Base-by-base conservation (phyloP, 2,888 invertebrate species). In the Parasteatoda lunata region DNA sequence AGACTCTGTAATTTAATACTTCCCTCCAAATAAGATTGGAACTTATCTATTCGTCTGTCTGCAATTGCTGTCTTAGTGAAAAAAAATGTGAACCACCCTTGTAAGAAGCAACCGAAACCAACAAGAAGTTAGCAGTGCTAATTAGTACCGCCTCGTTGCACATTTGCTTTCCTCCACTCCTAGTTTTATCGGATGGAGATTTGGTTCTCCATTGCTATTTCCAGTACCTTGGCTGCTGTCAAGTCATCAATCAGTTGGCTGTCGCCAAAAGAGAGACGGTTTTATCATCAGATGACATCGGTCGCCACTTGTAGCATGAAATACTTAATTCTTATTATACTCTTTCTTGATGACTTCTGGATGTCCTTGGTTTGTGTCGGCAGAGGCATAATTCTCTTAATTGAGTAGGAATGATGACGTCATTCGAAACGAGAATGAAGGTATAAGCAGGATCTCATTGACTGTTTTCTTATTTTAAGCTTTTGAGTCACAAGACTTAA, bases 101-200 rank as follows among this genome's bases (percentile, higher is more conserved):
- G 51, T 66, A 70, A 82, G 82, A 82, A 82, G 82, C 69, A 82
- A 82, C 82, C 76, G 82, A 75, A 48, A 82, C 76, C 82, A 82
- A 82, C 82, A 82, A 82, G 82, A 82, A 68, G 69, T 82, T 82
- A 76, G 82, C 82, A 69, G 73, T 64, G 79, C 84, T 84, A 84
- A 84, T 84, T 84, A 84, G 84, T 75, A 68, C 64, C 79, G 84
- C 71, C 84, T 84, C 84, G 84, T 84, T 84, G 84, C 84, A 79
- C 77, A 79, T 72, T 52, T 30, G 52, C 52, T 48, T 65, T 30
- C 72, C 49, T 48, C 71, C 48, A n/a, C 47, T 47, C 65, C 51
- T 64, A 49, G 59, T 72, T 80, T 80, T 72, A 80, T 80, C 80
- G 9, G 66, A 49, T 66, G 48, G 65, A 66, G 72, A 72, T 13